These are phyloP conservation scores for Sarcophaga variegata DNA, from an alignment of 2,888 invertebrate genomes.

Conservation along the genomic window DNA sequence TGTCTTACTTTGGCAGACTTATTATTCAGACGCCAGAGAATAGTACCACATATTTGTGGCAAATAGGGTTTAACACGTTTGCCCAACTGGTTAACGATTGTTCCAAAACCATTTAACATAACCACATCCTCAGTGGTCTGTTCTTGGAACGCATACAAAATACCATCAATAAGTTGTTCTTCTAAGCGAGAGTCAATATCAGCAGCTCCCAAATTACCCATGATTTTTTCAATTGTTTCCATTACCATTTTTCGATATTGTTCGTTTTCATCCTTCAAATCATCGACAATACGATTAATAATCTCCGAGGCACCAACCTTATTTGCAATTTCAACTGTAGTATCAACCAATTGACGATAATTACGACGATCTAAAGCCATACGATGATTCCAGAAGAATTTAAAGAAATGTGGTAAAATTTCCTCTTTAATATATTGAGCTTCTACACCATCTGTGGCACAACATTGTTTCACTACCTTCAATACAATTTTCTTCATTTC, in stretches of 20 bases:
- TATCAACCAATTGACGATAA: conserved; percentile 98
- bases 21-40: conserved; percentile 99
- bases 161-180: conserved; percentile 99
- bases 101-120: conserved; percentile 99
- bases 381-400: conserved; percentile 99
- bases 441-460: conserved; percentile 99
- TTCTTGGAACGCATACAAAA: conserved; percentile 99
- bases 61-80: conserved; percentile 99
- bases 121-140: conserved; percentile 99
- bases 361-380: conserved; percentile 99
- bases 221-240: conserved; percentile 99
- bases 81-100: conserved; percentile 98
- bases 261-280: conserved; percentile 99
- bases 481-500: conserved; percentile 99
- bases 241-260: conserved; percentile 99
- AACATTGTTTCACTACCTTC: conserved; percentile 99
- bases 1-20: conserved; percentile 99
- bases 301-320: conserved; percentile 99
- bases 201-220: conserved; percentile 98
- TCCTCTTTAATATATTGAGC: conserved; percentile 99
- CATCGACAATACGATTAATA: conserved; percentile 98
- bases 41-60: conserved; percentile 99
- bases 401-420: conserved; percentile 98
- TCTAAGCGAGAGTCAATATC: conserved; percentile 99
- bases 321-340: conserved; percentile 99